Conservation (phyloP, 2,888 invertebrate species). For the Ptilodon capucinus region DNA sequence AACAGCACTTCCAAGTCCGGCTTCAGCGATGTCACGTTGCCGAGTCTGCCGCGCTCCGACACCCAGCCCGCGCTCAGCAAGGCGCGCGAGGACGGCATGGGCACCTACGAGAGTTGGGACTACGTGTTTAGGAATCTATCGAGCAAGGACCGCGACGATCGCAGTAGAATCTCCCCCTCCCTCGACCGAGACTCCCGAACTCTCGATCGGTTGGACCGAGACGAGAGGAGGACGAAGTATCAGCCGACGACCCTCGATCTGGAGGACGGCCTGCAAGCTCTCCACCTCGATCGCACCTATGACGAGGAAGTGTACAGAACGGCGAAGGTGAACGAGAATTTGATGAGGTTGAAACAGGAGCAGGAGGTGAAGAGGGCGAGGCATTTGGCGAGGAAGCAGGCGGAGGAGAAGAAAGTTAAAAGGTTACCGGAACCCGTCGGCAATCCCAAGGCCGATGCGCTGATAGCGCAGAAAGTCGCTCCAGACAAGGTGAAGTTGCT, state of each 20-base stretch:
- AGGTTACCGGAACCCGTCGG: conserved; percentile 62
- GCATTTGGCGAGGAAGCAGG: conserved; percentile 55
- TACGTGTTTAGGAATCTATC: conserved; percentile 90
- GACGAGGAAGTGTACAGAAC: conserved; percentile 72
- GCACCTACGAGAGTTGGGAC: conserved; percentile 89
- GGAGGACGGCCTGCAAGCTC: conserved; percentile 81
- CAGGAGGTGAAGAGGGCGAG: conserved; percentile 65
- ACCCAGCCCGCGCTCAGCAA: conserved; percentile 75
- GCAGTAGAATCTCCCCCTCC: conserved; percentile 83
- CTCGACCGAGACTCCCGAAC: conserved; percentile 73
- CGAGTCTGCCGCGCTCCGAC: conserved; percentile 73
- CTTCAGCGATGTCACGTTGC: conserved; percentile 66
- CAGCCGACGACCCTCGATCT: conserved; percentile 79
- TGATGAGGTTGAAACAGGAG: conserved; percentile 70
- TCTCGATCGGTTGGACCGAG: conserved; percentile 68
- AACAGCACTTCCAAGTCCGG: conserved; percentile 69
- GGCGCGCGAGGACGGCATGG: conserved; percentile 85
- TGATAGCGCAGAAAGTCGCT: conserved; percentile 60
- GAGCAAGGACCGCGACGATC: conserved; percentile 87
- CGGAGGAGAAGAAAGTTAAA: conserved; percentile 57
- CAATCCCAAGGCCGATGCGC: conserved; percentile 64
- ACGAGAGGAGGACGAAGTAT: conserved; percentile 69
- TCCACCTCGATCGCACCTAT: conserved; percentile 73
- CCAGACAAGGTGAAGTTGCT: conserved; percentile 70
- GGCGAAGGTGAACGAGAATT: conserved; percentile 78